These are phyloP conservation scores for Calephelis nemesis DNA, from an alignment of 1,140 invertebrate genomes.

Conservation along the genomic window DNA sequence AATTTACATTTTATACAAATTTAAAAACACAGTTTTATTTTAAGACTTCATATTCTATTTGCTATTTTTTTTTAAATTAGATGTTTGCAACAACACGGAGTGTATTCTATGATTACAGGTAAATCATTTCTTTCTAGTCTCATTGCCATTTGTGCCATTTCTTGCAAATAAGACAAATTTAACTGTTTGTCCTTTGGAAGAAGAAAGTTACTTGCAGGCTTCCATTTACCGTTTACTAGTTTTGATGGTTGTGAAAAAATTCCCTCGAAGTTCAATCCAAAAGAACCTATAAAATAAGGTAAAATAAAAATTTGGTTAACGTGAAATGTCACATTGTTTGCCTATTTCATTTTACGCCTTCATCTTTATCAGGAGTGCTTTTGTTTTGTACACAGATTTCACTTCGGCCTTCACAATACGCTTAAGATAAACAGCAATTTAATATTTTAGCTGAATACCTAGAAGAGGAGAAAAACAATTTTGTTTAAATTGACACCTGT, in stretches of 20 bases:
- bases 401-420: no score
- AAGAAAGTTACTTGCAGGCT: constrained; percentile 58
- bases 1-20: no score
- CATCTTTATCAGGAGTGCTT: no score
- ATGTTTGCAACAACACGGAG: constrained; percentile 34
- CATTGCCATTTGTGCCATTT: constrained; percentile 54
- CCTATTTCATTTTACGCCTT: no score
- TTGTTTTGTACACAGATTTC: no score
- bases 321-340: not conserved
- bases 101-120: constrained; percentile 40
- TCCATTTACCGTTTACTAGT: constrained; percentile 61
- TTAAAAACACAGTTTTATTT: no score
- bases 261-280: constrained; percentile 67
- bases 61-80: not conserved
- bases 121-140: constrained; percentile 45
- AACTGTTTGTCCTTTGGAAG: constrained; percentile 56
- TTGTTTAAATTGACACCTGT: no score
- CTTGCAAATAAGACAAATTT: constrained; percentile 51
- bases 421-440: no score
- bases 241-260: constrained; percentile 76
- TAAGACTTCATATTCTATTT: no score
- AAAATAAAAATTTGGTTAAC: not conserved
- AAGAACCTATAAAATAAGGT: constrained; percentile 58
- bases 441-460: no score
- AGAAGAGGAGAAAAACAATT: no score